Base-by-base conservation (phyloP, 2,797 vertebrate species). In the Novumbra hubbsi region DNA sequence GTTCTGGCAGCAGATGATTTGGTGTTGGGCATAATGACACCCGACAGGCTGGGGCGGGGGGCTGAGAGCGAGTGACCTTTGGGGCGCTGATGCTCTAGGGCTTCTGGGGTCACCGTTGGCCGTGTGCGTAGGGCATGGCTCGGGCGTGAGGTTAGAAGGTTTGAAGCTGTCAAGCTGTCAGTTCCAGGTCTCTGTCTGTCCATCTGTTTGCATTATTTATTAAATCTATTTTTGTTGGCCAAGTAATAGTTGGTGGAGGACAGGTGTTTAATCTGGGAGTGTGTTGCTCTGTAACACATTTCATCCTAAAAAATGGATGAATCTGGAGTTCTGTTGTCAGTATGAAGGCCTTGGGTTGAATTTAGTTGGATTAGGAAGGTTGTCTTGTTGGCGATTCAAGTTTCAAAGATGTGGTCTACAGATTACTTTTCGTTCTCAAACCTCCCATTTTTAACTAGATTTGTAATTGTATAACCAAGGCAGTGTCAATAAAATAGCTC, bases 401-500 rank as follows among this genome's bases (percentile, higher is more conserved):
- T 45, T 2, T 12, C 11, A 45, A 7, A 7, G 19, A 7, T 64
- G 68, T 76, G 73, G 72, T 68, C 68, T 74, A 65, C 50, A 87
- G 79, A 85, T 83, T 77, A 87, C 65, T 66, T 66, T 76, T 82
- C 86, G n/a, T n/a, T n/a, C 32, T 5, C 32, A 79, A 73, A 28
- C 9, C 41, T 45, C 9, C 41, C 41, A 45, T 45, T 45, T 45
- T 45, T 1, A 14, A 1, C 11, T 45, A 12, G 41, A 45, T 45
- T 11, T 14, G 14, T 45, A 11, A 45, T 45, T 34, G 32, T 5
- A 6, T 38, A 38, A 3, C 9, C 16, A 17, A 41, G 30, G 9
- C 12, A 38, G 4, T 34, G 63, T 17, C 34, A 38, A 4, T 32
- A 21, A 11, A 1, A 14, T 45, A 45, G 0, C 41, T 45, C 1